Conservation (phyloP, 2,797 vertebrate species). For the Acrossocheilus wenchowensis region DNA sequence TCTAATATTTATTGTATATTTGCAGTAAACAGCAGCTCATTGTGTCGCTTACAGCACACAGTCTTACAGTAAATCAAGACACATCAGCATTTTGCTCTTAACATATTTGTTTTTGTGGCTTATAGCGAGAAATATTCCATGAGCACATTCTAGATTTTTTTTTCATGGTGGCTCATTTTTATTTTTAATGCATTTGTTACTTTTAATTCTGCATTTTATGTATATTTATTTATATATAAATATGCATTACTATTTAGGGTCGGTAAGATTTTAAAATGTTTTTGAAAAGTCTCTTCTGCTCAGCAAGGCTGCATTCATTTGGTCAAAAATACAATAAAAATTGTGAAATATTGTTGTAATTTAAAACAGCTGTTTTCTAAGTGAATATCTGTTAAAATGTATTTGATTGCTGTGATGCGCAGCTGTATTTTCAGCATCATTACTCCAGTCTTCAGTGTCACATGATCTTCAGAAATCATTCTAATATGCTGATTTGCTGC, state of each 20-base stretch:
- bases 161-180: neutral
- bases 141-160: neutral
- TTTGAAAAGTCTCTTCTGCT: neutral
- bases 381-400: neutral
- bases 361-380: neutral
- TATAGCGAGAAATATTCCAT: neutral
- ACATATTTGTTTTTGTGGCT: neutral
- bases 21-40: neutral
- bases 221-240: neutral
- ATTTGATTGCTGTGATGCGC: neutral
- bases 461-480: neutral
- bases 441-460: conserved; percentile 1
- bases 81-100: neutral
- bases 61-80: neutral
- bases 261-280: neutral
- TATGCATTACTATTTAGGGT: neutral
- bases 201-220: neutral
- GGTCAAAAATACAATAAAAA: neutral
- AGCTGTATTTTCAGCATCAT: neutral
- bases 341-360: neutral
- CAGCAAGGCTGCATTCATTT: neutral
- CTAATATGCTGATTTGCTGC: neutral
- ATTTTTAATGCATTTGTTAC: neutral
- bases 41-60: neutral
- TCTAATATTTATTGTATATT: neutral